These are phyloP conservation scores for Andrena dorsata DNA, from an alignment of 2,888 invertebrate genomes.

Conservation along the genomic window DNA sequence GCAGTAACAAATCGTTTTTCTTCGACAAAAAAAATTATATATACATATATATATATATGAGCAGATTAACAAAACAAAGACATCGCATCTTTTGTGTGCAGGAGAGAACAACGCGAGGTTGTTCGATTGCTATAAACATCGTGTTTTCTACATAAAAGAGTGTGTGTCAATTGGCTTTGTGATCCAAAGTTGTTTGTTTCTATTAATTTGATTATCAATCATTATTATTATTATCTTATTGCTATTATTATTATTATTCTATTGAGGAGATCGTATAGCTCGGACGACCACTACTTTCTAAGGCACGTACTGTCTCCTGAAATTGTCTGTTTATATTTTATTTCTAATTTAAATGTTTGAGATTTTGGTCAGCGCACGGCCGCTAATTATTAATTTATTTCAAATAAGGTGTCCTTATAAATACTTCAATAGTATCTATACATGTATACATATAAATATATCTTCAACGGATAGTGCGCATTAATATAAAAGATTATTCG, in stretches of 20 bases:
- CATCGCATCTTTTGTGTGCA: slow-evolving; percentile 28
- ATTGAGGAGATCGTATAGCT: slow-evolving; percentile 52
- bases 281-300: slow-evolving; percentile 40
- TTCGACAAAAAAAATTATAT: slow-evolving; percentile 8
- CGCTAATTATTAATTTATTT: slow-evolving; percentile 63
- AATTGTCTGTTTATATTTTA: slow-evolving; percentile 61
- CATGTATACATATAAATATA: slow-evolving; percentile 58
- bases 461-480: slow-evolving; percentile 54
- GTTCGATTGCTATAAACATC: slow-evolving; percentile 60
- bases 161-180: slow-evolving; percentile 71
- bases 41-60: no score
- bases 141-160: slow-evolving; percentile 49
- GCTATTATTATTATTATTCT: slow-evolving; percentile 57
- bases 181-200: slow-evolving; percentile 77
- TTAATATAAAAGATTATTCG: slow-evolving; percentile 45
- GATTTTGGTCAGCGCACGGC: slow-evolving; percentile 54
- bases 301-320: slow-evolving; percentile 35
- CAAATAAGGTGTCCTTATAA: slow-evolving; percentile 57
- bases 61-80: not conserved
- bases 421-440: slow-evolving; percentile 60
- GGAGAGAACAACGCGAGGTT: slow-evolving; percentile 65
- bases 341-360: slow-evolving; percentile 58
- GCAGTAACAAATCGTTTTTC: slow-evolving; percentile 13
- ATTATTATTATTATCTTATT: slow-evolving; percentile 53
- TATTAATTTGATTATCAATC: slow-evolving; percentile 54